Evolutionary conservation across 2,113 vertebrate genomes (phyloP).

Genomic region (Benitochromis conjunctus): DNA sequence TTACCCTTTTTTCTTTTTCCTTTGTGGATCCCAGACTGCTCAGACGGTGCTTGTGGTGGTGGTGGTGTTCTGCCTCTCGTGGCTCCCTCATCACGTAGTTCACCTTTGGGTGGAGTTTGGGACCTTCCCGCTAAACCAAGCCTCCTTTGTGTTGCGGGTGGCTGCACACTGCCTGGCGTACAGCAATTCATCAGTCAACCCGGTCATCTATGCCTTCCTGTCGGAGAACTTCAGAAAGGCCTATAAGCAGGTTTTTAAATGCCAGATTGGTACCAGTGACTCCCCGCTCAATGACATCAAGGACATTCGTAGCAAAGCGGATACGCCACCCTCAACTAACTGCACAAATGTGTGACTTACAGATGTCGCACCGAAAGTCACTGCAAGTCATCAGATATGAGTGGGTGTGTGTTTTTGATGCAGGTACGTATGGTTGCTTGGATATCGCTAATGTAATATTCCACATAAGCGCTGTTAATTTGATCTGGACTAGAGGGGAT

Average conservation of each 20-base stretch:
- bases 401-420: not conserved
- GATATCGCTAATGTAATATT: not conserved
- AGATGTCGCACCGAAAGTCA: not conserved
- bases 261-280: slow-evolving; percentile 63
- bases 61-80: slow-evolving; percentile 95
- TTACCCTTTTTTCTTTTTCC: not conserved
- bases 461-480: slow-evolving; percentile 37
- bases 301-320: slow-evolving; percentile 81
- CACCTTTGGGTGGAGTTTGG: slow-evolving; percentile 96
- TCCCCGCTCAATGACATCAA: slow-evolving; percentile 75
- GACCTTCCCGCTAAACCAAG: slow-evolving; percentile 89
- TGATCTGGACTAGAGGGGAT: not conserved
- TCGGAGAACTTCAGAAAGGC: slow-evolving; percentile 97
- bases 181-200: slow-evolving; percentile 97
- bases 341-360: slow-evolving; percentile 86
- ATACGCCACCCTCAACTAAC: slow-evolving; percentile 87
- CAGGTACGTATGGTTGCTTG: not conserved
- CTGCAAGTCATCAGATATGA: not conserved
- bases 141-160: slow-evolving; percentile 89
- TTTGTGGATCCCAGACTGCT: slow-evolving; percentile 78
- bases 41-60: slow-evolving; percentile 97
- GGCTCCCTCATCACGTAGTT: slow-evolving; percentile 93
- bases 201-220: slow-evolving; percentile 95
- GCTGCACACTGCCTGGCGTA: slow-evolving; percentile 93
- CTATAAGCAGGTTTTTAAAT: slow-evolving; percentile 94